Conservation (phyloP, 2,797 vertebrate species). For the Enteromius paludinosus region DNA sequence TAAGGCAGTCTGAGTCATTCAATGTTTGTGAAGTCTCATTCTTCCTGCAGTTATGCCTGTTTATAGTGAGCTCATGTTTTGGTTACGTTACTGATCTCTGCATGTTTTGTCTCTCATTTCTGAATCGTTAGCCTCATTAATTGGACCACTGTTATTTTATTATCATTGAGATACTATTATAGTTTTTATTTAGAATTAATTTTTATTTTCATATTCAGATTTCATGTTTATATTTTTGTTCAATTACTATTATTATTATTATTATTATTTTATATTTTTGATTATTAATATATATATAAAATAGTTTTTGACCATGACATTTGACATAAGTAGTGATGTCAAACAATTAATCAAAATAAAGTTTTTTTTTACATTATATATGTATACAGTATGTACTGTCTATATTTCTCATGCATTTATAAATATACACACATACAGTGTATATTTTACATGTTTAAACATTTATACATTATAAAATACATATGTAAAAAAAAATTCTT, state of each 20-base stretch:
- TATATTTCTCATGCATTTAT: too few species aligned
- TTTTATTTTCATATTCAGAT: neutral
- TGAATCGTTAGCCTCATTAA: neutral
- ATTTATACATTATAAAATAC: too few species aligned
- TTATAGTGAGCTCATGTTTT: neutral
- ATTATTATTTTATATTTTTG: neutral
- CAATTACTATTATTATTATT: neutral
- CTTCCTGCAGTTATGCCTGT: conserved; percentile 48
- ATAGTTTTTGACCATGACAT: too few species aligned
- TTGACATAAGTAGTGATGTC: too few species aligned
- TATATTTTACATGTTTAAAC: too few species aligned
- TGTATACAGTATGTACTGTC: too few species aligned
- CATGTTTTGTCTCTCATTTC: neutral
- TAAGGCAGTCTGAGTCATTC: conserved; percentile 75
- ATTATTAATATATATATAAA: too few species aligned
- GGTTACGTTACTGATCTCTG: neutral
- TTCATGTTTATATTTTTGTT: neutral
- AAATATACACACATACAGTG: too few species aligned
- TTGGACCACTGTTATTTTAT: neutral
- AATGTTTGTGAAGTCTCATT: conserved; percentile 66
- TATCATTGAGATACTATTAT: neutral
- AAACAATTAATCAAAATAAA: too few species aligned
- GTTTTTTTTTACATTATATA: too few species aligned
- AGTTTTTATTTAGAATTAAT: neutral
- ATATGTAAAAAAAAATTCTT: too few species aligned